phyloP scores from a whole-genome alignment of 2,797 vertebrate species.

The Micromesistius poutassou region DNA sequence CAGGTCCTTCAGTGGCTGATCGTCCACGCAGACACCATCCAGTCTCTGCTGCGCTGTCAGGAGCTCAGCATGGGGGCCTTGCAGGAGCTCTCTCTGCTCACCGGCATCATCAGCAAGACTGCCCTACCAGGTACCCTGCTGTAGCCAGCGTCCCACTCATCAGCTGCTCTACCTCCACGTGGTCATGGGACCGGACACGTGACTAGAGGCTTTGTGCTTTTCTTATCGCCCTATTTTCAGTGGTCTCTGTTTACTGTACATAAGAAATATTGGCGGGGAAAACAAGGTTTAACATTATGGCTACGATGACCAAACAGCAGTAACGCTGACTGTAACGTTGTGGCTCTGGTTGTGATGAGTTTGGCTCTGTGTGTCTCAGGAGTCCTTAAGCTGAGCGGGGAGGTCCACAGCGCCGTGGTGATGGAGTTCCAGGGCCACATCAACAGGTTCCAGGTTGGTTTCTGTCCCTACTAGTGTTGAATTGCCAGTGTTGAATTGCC shows the following conservation, averaged over 20 bases:
- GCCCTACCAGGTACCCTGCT: slow-evolving; percentile 84
- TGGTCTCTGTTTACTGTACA: not conserved
- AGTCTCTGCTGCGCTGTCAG: slow-evolving; percentile 88
- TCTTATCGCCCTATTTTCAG: not conserved
- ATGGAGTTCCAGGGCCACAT: slow-evolving; percentile 94
- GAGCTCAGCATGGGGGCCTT: slow-evolving; percentile 85
- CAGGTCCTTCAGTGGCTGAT: slow-evolving; percentile 96
- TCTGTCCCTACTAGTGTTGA: not conserved
- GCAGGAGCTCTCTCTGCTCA: slow-evolving; percentile 89
- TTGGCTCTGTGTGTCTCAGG: slow-evolving; percentile 64
- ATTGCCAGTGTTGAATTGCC: not conserved
- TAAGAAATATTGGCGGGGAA: not conserved
- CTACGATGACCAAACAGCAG: not conserved
- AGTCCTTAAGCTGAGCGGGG: slow-evolving; percentile 80
- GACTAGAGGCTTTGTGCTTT: not conserved
- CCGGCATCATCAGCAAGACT: slow-evolving; percentile 95
- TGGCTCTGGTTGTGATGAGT: not conserved
- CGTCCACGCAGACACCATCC: slow-evolving; percentile 91
- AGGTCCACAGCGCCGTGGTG: slow-evolving; percentile 80
- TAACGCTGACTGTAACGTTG: not conserved
- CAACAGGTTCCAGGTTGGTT: slow-evolving; percentile 88
- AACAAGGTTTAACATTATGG: too few relatives aligned
- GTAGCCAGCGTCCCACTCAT: not conserved
- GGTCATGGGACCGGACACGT: not conserved
- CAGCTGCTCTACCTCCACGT: not conserved